phyloP scores from a whole-genome alignment of 53 echinoderm and acorn worm species.

The Apostichopus leukothele region DNA sequence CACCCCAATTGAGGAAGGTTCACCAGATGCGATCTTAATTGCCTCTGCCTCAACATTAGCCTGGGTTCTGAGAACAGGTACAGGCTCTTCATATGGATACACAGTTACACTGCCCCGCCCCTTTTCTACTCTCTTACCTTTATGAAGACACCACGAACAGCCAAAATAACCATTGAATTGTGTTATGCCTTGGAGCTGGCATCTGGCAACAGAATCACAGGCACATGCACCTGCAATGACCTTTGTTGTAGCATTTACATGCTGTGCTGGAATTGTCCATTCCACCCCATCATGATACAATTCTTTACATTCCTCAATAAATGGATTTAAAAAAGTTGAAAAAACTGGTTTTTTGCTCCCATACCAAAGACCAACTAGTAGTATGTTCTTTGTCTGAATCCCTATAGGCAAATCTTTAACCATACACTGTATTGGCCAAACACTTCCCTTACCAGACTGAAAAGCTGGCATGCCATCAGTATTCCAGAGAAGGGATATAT shows the following conservation, averaged over 20 bases:
- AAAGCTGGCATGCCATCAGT: constrained; percentile 71
- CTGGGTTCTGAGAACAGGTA: neutral
- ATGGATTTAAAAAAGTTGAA: constrained; percentile 49
- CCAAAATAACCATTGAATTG: constrained; percentile 56
- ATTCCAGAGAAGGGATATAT: constrained; percentile 47
- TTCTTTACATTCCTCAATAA: constrained; percentile 43
- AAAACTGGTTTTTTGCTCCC: constrained; percentile 44
- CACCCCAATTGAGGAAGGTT: constrained; percentile 4
- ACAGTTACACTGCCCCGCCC: constrained; percentile 20
- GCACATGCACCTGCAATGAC: constrained; percentile 44
- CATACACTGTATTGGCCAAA: constrained; percentile 66
- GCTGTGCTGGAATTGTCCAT: constrained; percentile 12
- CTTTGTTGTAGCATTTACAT: neutral
- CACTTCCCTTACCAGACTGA: constrained; percentile 55
- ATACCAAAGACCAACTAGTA: constrained; percentile 55
- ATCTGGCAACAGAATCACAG: constrained; percentile 55
- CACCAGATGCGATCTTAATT: constrained; percentile 1
- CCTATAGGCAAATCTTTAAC: neutral
- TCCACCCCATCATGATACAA: constrained; percentile 40
- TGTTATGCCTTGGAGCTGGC: constrained; percentile 52
- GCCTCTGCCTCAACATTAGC: neutral
- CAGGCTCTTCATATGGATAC: constrained; percentile 21
- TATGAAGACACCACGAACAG: too few relatives aligned
- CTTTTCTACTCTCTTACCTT: constrained; percentile 26
- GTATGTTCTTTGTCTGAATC: constrained; percentile 11